Evolutionary conservation across 2,113 vertebrate species (phyloP).

Genomic region (Ploceus nigricollis): DNA sequence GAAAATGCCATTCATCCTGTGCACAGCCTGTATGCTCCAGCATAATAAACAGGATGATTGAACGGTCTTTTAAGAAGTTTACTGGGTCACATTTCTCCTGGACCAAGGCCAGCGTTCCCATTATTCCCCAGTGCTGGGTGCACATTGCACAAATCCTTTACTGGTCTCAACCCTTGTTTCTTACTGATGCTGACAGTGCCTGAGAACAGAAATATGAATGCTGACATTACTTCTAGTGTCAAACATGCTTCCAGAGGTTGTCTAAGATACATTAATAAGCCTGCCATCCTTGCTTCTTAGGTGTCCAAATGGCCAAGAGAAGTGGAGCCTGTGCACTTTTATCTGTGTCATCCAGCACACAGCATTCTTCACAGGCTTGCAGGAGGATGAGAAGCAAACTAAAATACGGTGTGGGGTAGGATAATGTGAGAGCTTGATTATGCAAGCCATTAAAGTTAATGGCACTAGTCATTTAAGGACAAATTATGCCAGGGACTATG

Average conservation of each 20-base stretch:
- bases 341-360: neutral
- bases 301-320: neutral
- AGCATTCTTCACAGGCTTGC: neutral
- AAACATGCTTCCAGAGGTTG: neutral
- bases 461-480: neutral
- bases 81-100: conserved; percentile 59
- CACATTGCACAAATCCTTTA: neutral
- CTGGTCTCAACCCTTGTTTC: neutral
- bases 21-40: neutral
- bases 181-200: neutral
- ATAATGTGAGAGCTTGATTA: conserved; percentile 17
- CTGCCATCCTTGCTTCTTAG: neutral
- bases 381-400: neutral
- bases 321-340: neutral
- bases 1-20: conserved; percentile 36
- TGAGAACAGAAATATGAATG: neutral
- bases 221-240: neutral
- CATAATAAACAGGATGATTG: conserved; percentile 13
- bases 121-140: neutral
- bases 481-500: neutral
- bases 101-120: neutral
- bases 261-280: neutral
- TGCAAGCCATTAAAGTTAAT: conserved; percentile 17
- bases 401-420: neutral
- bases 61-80: conserved; percentile 48